Conservation (phyloP, 2,888 invertebrate genomes). For the Pollenia angustigena region DNA sequence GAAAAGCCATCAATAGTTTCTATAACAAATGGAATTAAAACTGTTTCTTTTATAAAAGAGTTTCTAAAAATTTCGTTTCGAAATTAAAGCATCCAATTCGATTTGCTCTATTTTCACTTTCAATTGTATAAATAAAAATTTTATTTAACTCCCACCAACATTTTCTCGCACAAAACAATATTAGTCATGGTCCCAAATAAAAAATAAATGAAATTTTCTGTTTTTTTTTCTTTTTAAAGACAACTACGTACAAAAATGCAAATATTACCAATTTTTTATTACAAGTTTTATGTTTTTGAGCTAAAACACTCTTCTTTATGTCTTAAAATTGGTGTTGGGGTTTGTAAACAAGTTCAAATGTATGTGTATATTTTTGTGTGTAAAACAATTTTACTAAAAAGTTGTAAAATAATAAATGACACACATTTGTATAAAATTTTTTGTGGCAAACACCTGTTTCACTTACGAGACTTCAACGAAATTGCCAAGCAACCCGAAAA, state of each 20-base stretch:
- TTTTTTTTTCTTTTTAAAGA: slow-evolving; percentile 5
- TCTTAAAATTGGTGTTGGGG: background rate
- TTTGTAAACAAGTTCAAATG: slow-evolving; percentile 7
- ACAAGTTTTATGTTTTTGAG: slow-evolving; percentile 46
- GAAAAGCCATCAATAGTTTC: too few relatives aligned
- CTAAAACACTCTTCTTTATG: slow-evolving; percentile 38
- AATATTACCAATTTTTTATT: slow-evolving; percentile 64
- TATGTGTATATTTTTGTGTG: background rate
- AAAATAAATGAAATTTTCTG: slow-evolving; percentile 35
- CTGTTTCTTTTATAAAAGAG: background rate
- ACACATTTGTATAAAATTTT: slow-evolving; percentile 63
- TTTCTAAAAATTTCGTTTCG: background rate
- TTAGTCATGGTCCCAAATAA: slow-evolving; percentile 52
- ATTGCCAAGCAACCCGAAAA: background rate
- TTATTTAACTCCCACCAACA: background rate
- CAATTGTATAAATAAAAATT: slow-evolving; percentile 29
- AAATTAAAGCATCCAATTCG: background rate
- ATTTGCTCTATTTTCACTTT: background rate
- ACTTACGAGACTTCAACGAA: background rate
- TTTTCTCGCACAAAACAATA: slow-evolving; percentile 10
- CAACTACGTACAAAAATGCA: slow-evolving; percentile 47
- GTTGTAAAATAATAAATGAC: slow-evolving; percentile 69
- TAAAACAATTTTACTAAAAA: slow-evolving; percentile 67
- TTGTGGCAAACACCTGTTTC: slow-evolving; percentile 63
- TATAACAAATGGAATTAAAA: background rate